Percentiles rank a stretch among this genome's conserved stretches.
Conservation (phyloP, 2,888 invertebrate genomes). For the Trichacis sp. region DNA sequence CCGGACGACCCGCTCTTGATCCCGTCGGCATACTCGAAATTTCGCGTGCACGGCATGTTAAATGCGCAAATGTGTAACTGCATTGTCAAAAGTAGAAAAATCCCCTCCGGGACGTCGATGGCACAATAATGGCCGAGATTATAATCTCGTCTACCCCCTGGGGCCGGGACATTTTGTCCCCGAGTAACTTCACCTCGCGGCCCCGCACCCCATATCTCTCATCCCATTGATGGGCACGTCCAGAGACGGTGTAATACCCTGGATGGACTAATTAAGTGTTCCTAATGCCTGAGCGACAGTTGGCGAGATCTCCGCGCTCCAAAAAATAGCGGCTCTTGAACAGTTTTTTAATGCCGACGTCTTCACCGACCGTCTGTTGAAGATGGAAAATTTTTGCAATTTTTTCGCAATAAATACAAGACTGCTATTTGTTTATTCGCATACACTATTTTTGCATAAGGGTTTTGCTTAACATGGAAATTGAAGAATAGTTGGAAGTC, state of each 20-base stretch:
- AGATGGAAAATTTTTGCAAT: too few species aligned
- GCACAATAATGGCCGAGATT: conserved; percentile 69
- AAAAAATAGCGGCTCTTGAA: too few species aligned
- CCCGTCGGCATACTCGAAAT: conserved; percentile 36
- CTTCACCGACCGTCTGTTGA: too few species aligned
- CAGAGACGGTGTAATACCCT: conserved; percentile 22
- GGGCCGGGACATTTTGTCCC: conserved; percentile 41
- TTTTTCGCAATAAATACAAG: too few species aligned
- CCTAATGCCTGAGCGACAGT: conserved; percentile 63
- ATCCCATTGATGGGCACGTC: too few species aligned
- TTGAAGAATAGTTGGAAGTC: too few species aligned
- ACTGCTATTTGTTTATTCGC: too few species aligned
- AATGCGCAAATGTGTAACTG: conserved; percentile 68
- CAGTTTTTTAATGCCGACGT: too few species aligned
- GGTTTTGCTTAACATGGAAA: too few species aligned
- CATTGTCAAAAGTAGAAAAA: conserved; percentile 66
- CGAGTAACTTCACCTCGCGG: conserved; percentile 25
- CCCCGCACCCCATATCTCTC: conserved; percentile 26
- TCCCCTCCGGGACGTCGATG: conserved; percentile 68
- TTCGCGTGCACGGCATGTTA: conserved; percentile 57
- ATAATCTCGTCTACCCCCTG: conserved; percentile 69
- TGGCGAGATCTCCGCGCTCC: conserved; percentile 46
- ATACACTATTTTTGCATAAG: too few species aligned
- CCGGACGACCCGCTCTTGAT: conserved; percentile 47
- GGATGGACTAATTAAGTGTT: conserved; percentile 62